These are phyloP conservation scores for Trachymyrmex septentrionalis DNA, from an alignment of 1,140 invertebrate species.

Conservation along the genomic window DNA sequence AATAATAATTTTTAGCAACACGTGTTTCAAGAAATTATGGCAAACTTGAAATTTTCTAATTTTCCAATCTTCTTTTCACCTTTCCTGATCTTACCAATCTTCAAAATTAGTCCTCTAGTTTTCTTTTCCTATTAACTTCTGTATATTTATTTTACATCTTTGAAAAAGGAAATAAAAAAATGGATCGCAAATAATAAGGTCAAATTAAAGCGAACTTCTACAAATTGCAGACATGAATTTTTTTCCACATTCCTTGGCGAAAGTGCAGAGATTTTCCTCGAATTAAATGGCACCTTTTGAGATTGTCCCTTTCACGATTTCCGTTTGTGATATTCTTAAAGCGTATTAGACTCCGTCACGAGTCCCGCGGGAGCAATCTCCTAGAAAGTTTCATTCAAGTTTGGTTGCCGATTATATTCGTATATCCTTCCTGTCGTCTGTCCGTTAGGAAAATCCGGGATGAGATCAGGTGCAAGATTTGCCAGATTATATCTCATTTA, in stretches of 20 bases:
- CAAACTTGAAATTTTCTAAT: not conserved
- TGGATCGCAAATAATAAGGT: not conserved
- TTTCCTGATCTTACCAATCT: not conserved
- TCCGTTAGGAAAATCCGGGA: constrained; percentile 33
- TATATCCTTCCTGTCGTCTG: constrained; percentile 36
- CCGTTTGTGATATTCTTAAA: constrained; percentile 61
- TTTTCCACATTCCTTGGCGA: not conserved
- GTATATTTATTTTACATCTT: not conserved
- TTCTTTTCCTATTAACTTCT: not conserved
- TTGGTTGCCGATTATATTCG: constrained; percentile 40
- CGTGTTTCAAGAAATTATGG: not conserved
- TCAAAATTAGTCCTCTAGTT: not conserved
- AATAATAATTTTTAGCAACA: not conserved
- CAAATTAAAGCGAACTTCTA: not conserved
- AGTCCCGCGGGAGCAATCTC: constrained; percentile 43
- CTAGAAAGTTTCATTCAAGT: constrained; percentile 58
- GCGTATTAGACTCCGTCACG: constrained; percentile 54
- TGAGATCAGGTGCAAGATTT: constrained; percentile 3
- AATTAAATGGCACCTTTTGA: constrained; percentile 58
- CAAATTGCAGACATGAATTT: not conserved
- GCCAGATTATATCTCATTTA: constrained; percentile 2
- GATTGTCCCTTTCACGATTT: constrained; percentile 55
- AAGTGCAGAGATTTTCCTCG: constrained; percentile 26
- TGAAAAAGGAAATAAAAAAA: not conserved
- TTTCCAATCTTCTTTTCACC: not conserved